phyloP scores from a whole-genome alignment of 2,888 invertebrate genomes.

The Lasioglossum figueresi region DNA sequence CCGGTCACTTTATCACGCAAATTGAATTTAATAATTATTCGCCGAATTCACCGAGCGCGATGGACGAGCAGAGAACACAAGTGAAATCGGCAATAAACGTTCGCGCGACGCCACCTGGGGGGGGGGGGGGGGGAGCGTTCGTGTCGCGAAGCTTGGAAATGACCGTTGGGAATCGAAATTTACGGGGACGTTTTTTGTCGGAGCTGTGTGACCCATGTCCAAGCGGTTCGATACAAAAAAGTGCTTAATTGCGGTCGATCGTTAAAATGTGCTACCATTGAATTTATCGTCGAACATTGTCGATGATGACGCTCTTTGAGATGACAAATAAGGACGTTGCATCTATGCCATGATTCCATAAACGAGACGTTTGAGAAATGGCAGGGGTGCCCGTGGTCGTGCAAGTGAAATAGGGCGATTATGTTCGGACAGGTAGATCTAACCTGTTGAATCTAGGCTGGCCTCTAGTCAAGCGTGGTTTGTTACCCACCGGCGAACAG shows the following conservation, averaged over 20 bases:
- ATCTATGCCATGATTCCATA: background rate
- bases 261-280: background rate
- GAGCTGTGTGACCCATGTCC: background rate
- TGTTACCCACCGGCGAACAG: background rate
- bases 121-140: background rate
- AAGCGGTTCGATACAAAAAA: background rate
- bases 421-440: slow-evolving; percentile 7
- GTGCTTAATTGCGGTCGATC: background rate
- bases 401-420: background rate
- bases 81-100: background rate
- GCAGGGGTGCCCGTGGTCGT: background rate
- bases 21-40: slow-evolving; percentile 7
- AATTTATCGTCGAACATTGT: background rate
- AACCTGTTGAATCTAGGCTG: background rate
- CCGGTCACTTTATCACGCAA: background rate
- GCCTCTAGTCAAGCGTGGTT: background rate
- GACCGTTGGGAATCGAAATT: slow-evolving; percentile 23
- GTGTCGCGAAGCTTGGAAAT: slow-evolving; percentile 3
- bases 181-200: background rate
- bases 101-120: background rate
- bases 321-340: background rate
- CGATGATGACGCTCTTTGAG: no score
- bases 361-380: background rate
- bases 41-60: background rate
- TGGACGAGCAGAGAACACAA: background rate